Evolutionary conservation across 2,888 invertebrate species (phyloP), one percentile per base, ranked within the genome.

Genomic region (Nomada ferruginata): DNA sequence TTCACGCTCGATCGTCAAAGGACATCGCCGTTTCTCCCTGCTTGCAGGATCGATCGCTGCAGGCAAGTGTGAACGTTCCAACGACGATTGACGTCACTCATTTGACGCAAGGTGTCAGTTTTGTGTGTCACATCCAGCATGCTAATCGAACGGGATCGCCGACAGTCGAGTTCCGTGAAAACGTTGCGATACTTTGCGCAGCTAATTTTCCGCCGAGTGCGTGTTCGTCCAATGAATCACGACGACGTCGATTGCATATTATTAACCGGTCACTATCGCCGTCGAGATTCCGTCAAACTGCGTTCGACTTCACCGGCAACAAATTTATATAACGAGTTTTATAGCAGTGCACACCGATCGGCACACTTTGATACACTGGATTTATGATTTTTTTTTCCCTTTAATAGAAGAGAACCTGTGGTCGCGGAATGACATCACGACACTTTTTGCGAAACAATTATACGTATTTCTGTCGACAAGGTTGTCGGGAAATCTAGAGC

Each of bases 1-100:
- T 53, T 29, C 7, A 36, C 61, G 10, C 20, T 36, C 23, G 52
- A 15, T 52, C 18, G 59, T 60, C 36, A 59, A 60, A 36, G 65
- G 52, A 65, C 52, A 29, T n/a, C 15, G 47, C 20, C 36, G 11
- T 69, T 69, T 29, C 26, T 55, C 55, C 11, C 55, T 11, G n/a
- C 11, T 11, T 52, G 47, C 7, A 11, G 26, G 11, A 4, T 15
- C 13, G 50, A 3, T 15, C 20, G 23, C 42, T 7, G 44, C 23
- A 11, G 55, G 61, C 64, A 44, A 55, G 60, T 26, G 57, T 64
- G 86, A 83, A 78, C 74, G 78, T 77, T 78, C 57, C 72, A 76
- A 20, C 55, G 74, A 65, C 73, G 65, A 86, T 77, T 86, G 85
- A 86, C 87, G 87, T 86, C 85, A 86, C 10, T 1, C 7, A 60